Evolutionary conservation across 2,888 invertebrate genomes (phyloP).

Genomic region (Cryptocheilus praepositus): DNA sequence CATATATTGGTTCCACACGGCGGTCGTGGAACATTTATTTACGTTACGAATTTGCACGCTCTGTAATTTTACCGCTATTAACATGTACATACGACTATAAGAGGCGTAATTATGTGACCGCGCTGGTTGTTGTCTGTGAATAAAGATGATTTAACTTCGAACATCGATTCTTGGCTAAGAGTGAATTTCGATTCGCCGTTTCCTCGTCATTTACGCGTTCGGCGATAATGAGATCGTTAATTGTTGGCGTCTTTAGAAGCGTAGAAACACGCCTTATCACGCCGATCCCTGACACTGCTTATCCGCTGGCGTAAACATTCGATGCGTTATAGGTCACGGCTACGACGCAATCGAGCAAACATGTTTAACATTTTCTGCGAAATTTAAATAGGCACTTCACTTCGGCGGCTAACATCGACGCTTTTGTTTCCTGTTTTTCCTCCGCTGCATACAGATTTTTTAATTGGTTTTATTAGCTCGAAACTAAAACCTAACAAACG

Average conservation of each 20-base stretch:
- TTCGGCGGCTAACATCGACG: not conserved
- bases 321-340: constrained; percentile 32
- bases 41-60: not conserved
- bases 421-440: not conserved
- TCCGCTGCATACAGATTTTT: no score
- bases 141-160: constrained; percentile 35
- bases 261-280: constrained; percentile 32
- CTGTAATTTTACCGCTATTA: not conserved
- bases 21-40: not conserved
- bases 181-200: not conserved
- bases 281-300: constrained; percentile 49
- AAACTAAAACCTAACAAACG: no score
- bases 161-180: not conserved
- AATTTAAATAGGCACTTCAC: no score
- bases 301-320: constrained; percentile 27
- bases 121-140: constrained; percentile 26
- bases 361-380: no score
- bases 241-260: no score
- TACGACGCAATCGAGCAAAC: not conserved
- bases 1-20: not conserved
- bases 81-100: not conserved
- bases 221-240: no score
- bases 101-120: constrained; percentile 12
- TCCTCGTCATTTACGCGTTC: no score
- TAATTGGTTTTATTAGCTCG: no score